Conservation (phyloP, 92 coral and sea anemone species). For the Virgularia gustaviana region DNA sequence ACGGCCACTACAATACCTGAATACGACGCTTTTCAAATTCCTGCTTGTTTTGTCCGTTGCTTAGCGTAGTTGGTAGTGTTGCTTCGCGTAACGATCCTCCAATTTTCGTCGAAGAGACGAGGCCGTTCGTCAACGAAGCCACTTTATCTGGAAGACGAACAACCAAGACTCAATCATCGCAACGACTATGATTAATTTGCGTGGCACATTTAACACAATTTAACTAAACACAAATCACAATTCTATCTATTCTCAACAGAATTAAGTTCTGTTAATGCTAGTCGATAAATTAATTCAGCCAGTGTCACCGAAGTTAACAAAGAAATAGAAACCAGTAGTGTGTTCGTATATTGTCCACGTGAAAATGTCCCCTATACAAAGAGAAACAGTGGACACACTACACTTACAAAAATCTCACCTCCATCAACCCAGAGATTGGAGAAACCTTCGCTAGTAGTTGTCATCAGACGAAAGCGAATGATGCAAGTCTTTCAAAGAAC, state of each 20-base stretch:
- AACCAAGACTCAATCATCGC: background rate
- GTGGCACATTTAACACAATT: too few relatives aligned
- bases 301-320: too few relatives aligned
- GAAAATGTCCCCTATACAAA: slow-evolving; percentile 4
- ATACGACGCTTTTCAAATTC: slow-evolving; percentile 19
- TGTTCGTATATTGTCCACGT: slow-evolving; percentile 35
- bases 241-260: too few relatives aligned
- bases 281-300: too few relatives aligned
- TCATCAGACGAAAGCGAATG: slow-evolving; percentile 39
- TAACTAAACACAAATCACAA: too few relatives aligned
- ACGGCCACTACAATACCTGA: slow-evolving; percentile 34
- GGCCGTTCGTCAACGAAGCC: slow-evolving; percentile 28
- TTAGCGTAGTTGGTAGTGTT: slow-evolving; percentile 11
- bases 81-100: slow-evolving; percentile 23
- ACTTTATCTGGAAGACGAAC: slow-evolving; percentile 16
- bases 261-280: too few relatives aligned
- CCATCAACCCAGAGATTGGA: slow-evolving; percentile 26
- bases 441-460: slow-evolving; percentile 35
- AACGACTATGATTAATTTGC: background rate
- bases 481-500: slow-evolving; percentile 15
- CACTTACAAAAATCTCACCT: slow-evolving; percentile 27
- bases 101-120: slow-evolving; percentile 18
- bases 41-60: slow-evolving; percentile 14
- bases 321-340: slow-evolving; percentile 30
- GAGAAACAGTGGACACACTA: slow-evolving; percentile 9